Percentiles rank a stretch among this genome's conserved stretches.
phyloP scores from a whole-genome alignment of 2,113 vertebrate species.

The Grammomys surdaster region DNA sequence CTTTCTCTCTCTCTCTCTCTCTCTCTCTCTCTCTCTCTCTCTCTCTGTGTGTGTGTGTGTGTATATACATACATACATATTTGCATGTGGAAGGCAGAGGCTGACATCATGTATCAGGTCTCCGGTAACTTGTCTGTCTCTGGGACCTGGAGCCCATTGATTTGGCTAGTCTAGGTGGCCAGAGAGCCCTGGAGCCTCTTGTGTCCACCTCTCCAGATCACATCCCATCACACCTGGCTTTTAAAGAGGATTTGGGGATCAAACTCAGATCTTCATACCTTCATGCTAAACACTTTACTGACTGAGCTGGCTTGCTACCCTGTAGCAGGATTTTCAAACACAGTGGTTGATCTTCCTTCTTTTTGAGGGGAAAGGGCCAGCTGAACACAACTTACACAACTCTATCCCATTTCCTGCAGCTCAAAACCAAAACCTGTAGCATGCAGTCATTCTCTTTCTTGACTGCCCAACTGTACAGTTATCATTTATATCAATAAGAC shows the following conservation, averaged over 20 bases:
- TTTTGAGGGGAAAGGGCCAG: neutral
- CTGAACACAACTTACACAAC: neutral
- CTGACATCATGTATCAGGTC: neutral
- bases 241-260: neutral
- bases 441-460: slow-evolving; percentile 73
- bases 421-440: slow-evolving; percentile 37
- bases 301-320: neutral
- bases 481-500: slow-evolving; percentile 77
- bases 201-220: neutral
- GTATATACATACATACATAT: no score
- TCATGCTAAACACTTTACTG: no score
- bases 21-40: neutral
- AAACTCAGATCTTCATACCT: neutral
- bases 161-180: neutral
- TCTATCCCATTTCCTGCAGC: neutral
- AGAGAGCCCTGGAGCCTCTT: no score
- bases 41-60: neutral
- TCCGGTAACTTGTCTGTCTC: neutral
- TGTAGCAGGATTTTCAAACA: neutral
- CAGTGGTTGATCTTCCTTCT: neutral
- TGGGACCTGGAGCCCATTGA: neutral
- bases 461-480: slow-evolving; percentile 59
- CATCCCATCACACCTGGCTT: neutral
- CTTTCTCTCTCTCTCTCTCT: neutral
- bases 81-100: neutral